Base-by-base conservation (phyloP, 2,888 invertebrate genomes). In the Diabrotica balteata region DNA sequence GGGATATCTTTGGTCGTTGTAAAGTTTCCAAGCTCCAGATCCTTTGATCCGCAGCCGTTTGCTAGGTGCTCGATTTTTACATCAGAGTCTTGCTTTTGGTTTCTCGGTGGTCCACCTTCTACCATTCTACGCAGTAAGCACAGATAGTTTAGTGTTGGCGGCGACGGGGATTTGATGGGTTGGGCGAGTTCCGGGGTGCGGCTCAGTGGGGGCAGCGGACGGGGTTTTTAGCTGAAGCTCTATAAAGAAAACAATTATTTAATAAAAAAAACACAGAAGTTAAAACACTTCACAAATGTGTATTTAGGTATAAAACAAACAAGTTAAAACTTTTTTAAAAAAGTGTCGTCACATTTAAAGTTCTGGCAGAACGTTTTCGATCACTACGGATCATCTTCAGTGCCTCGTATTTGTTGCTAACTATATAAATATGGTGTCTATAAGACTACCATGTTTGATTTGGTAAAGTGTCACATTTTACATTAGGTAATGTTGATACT, bases 91-190 rank as follows among this genome's bases (percentile, higher is more conserved):
- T 75, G 75, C 73, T 80, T 80, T 75, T 90, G 90, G 88, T 91
- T 92, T 86, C 89, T 88, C 84, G 89, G 89, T 86, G 90, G 89
- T 88, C 92, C 93, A 92, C 91, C 89, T 92, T 93, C 93, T 93
- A 93, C 93, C 93, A 93, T 93, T 91, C 93, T 93, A 93, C 82
- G 87, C 81, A 86, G 79, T 84, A 78, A 75, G 72, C 76, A 72
- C 72, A 72, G 71, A 69, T 70, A 72, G 44, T 71, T 71, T 71
- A 73, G 63, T 70, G 62, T 32, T 32, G 71, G 73, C 73, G 73
- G 75, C 76, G 73, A 72, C 70, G 63, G 68, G 69, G 70, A 70
- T 62, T 72, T 61, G 69, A 52, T 63, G 47, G 64, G 71, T 59
- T 55, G 58, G 71, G 68, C 69, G 72, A 70, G 64, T 64, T 64